phyloP scores from a whole-genome alignment of 92 coral and sea anemone genomes.

The Anthopleura xanthogrammica region DNA sequence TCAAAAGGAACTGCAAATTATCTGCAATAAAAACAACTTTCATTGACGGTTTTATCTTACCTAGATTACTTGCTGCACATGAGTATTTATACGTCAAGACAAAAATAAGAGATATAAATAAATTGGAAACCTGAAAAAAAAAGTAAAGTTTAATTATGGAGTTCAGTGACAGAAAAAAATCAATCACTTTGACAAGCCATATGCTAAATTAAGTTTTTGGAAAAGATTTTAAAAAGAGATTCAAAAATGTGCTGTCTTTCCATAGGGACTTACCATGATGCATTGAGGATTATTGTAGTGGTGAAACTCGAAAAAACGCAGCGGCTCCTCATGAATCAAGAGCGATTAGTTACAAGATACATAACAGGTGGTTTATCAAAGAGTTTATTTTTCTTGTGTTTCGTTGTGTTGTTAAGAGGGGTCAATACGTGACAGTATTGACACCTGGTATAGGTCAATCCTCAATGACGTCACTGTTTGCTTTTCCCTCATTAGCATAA shows the following conservation, averaged over 20 bases:
- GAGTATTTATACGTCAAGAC: background rate
- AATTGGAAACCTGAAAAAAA: background rate
- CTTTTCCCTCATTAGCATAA: too few species aligned
- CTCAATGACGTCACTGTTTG: background rate
- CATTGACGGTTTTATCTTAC: background rate
- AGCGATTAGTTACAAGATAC: background rate
- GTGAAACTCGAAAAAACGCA: background rate
- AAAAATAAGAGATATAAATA: background rate
- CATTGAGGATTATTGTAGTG: background rate
- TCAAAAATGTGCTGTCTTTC: background rate
- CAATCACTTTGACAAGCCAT: background rate
- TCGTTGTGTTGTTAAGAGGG: background rate
- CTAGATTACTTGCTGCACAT: background rate
- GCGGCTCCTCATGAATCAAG: background rate
- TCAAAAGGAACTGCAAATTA: background rate
- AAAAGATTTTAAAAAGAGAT: too few species aligned
- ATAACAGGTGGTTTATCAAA: background rate
- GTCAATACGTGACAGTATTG: background rate
- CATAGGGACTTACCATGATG: background rate
- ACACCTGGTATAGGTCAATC: background rate
- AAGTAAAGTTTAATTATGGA: background rate
- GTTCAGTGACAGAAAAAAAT: background rate
- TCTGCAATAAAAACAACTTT: background rate
- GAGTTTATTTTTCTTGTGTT: background rate
- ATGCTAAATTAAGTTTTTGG: too few species aligned